Percentiles rank a stretch among this genome's conserved stretches.
Conservation (phyloP, 92 coral and sea anemone genomes). For the Pocillopora grandis region DNA sequence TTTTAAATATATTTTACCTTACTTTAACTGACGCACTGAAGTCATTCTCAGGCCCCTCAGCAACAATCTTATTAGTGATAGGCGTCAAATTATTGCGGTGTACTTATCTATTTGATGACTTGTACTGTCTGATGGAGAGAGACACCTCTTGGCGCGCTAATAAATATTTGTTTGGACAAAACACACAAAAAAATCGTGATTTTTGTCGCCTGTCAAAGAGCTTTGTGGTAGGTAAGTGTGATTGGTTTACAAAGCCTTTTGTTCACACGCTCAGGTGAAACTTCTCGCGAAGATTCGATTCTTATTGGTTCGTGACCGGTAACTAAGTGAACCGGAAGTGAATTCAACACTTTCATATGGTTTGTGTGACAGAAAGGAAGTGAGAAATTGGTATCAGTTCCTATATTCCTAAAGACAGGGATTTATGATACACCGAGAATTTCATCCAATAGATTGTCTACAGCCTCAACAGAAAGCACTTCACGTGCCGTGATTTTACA, state of each 20-base stretch:
- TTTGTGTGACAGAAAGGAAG: conserved; percentile 9
- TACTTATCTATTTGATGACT: background rate
- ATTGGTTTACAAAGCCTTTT: conserved; percentile 7
- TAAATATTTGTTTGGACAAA: background rate
- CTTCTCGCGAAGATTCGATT: conserved; percentile 7
- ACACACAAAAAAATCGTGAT: background rate
- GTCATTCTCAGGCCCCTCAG: background rate
- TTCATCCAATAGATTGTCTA: background rate
- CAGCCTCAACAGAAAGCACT: background rate
- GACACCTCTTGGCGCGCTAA: background rate
- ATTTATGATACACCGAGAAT: background rate
- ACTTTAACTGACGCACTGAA: background rate
- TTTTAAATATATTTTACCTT: conserved; percentile 33
- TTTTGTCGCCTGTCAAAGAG: conserved; percentile 13
- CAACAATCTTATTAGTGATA: background rate
- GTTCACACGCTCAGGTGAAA: conserved; percentile 9
- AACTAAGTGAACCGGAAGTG: conserved; percentile 29
- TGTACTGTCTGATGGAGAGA: background rate
- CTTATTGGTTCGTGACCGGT: conserved; percentile 15
- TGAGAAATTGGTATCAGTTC: background rate
- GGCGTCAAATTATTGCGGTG: no score
- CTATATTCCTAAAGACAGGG: background rate
- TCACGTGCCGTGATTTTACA: background rate
- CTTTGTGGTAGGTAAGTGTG: background rate
- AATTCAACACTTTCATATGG: background rate